Base-by-base conservation (phyloP, 2,888 invertebrate genomes). In the Cephonodes hylas region DNA sequence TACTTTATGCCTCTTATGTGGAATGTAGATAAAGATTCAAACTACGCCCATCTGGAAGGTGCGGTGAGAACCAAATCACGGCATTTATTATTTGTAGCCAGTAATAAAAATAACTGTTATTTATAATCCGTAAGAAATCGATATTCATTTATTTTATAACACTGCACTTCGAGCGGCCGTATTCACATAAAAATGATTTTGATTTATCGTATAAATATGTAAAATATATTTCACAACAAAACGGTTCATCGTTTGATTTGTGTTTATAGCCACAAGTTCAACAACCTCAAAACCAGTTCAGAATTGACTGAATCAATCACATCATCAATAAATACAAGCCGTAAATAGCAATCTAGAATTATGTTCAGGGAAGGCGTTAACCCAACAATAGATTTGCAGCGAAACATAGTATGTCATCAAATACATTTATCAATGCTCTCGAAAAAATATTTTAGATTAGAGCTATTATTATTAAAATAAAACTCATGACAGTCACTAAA, bases 211-310 rank as follows among this genome's bases (percentile, higher is more conserved):
- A 59, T 60, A 59, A 61, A 63, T 63, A 61, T 61, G 60, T 60
- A 56, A 63, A 59, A 63, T 57, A 53, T 59, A 63, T 59, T 45
- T 44, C 44, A 59, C 56, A 59, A 60, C 48, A 57, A 56, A 72
- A 71, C 61, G 69, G 67, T 65, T 61, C 69, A 71, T 67, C 64
- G 62, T 58, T 64, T 72, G 65, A 68, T 73, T 74, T 70, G 67
- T 67, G 56, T 76, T 77, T 74, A 75, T 77, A 70, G 72, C 63
- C 69, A 67, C 58, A 73, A 77, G 81, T 78, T 80, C 81, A 80
- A 81, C 70, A 76, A 75, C 79, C 81, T 74, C 68, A 62, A 31
- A 80, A 80, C 78, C 71, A 71, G 79, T 80, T 75, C 64, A 67
- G 68, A 68, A 72, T 76, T 74, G 63, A 67, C 67, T 67, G 23